Evolutionary conservation across 1,140 invertebrate species (phyloP), one percentile per base, ranked within the genome.

Genomic region (Bombyx mandarina): DNA sequence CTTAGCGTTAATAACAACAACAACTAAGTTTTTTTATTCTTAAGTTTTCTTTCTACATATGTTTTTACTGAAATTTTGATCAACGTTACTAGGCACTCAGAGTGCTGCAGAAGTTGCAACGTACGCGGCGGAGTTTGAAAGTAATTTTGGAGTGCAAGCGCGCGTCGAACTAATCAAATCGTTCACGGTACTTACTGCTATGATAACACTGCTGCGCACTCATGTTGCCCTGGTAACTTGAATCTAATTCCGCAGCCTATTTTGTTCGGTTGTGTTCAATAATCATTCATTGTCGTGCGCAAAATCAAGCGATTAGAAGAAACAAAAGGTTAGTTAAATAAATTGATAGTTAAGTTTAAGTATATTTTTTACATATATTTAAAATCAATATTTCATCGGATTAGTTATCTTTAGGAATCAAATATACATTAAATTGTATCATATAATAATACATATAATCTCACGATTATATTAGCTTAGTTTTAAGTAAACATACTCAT

Each of bases 81-180:
- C 60, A 61, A 57, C 49, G 22, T 43, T 71, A 76, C 71, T 58
- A 81, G 77, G 72, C 58, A 59, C 54, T 64, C 73, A 76, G 70
- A 73, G 54, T 70, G 62, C 50, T 61, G 65, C 56, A 69, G 67
- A 71, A 80, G 74, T 81, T 51, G 50, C 50, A 68, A 60, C 57
- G 56, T 74, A 82, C 4, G 26, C 65, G 67, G 60, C 57, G 56
- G 75, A 82, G 79, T 86, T 86, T 73, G 54, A 79, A 82, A 84
- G 79, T 81, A 86, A 86, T 86, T 86, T 86, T 66, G 75, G 75
- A 82, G 76, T 83, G 80, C 82, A 83, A 69, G 72, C 79, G 75
- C 77, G 79, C 79, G 79, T 81, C 76, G 79, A 75, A 77, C 75
- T 81, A 86, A 83, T 83, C 82, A 80, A 81, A 80, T 83, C 78